Evolutionary conservation across 53 echinoderm and acorn worm genomes (phyloP), one percentile per base, ranked within the genome.

Genomic region (Arbacia lixula): DNA sequence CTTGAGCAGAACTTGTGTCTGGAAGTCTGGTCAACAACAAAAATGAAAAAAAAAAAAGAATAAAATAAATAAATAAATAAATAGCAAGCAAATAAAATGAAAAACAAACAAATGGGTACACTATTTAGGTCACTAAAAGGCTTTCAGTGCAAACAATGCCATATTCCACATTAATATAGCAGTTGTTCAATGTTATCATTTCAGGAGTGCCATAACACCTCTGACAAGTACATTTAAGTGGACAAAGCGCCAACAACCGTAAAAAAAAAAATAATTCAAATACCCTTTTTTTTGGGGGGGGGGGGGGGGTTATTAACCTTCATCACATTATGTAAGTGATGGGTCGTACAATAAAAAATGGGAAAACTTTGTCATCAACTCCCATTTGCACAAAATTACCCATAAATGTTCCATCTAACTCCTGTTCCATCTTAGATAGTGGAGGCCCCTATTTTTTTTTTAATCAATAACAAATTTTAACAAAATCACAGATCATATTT

Each of bases 1-100:
- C 30, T 43, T 41, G 12, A 28, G 51, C 42, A 68, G 42, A 39
- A 68, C 69, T 68, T 68, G 60, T 27, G 60, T 60, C 60, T 60
- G 60, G 60, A 60, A 60, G 60, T 60, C 60, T 60, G 60, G 60
- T 60, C 60, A 60, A 60, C 60, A 60, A 60, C 60, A 60, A 60
- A 60, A 60, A 60, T 60, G 60, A 60, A 60, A 60, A 60, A 60
- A 60, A 55, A 60, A 60, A 60, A 29, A 60, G 31, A 60, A 8
- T 14, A 60, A 60, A 25, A 60, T 29, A 60, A 60, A 60, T n/a
- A n/a, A n/a, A n/a, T n/a, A n/a, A n/a, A n/a, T n/a, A n/a, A n/a
- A n/a, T n/a, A n/a, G n/a, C n/a, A n/a, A n/a, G n/a, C n/a, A n/a
- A n/a, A n/a, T n/a, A n/a, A 60, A 60, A 60, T 8, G 4, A 12